Base-by-base conservation (phyloP, 2,888 invertebrate species). In the Julus scandinavius region DNA sequence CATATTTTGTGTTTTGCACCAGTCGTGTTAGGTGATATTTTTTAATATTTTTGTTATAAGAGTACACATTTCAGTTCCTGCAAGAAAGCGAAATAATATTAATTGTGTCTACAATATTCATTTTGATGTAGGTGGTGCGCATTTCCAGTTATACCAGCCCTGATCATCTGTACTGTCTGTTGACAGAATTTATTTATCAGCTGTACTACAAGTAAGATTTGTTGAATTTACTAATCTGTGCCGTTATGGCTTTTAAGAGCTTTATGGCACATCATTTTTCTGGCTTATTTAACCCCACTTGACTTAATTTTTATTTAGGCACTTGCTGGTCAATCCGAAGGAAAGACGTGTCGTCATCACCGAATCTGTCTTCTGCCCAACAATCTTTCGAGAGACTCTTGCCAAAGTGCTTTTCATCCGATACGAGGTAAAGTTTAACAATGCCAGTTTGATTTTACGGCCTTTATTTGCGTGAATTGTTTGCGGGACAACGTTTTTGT, bases 371-470 rank as follows among this genome's bases (percentile, higher is more conserved):
- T 94, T 99, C 38, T 95, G 96, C 54, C 96, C 95, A 4, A 96
- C 97, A 0, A 92, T 95, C 88, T 96, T 98, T 91, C 94, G 98
- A 89, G 96, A 98, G 91, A 96, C 96, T 0, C 93, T 99, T 13
- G 98, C 98, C 0, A 96, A 96, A 92, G 98, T 97, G 38, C 93
- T 99, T n/a, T 98, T 97, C 92, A 94, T 95, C 88, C 98, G 98
- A 92, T 99, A 96, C 93, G 98, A 98, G 94, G 97, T 97, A 92
- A 93, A 38, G 40, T 87, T 72, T 45, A 54, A 63, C 72, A 50
- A n/a, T n/a, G n/a, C n/a, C n/a, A n/a, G n/a, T n/a, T n/a, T n/a
- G n/a, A n/a, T n/a, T n/a, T n/a, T n/a, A n/a, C n/a, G n/a, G n/a
- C n/a, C n/a, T n/a, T n/a, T n/a, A n/a, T n/a, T n/a, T n/a, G n/a